A percentile compares a stretch with the other conserved stretches of the same genome.
Evolutionary conservation across 2,113 vertebrate species (phyloP).

Genomic region (Trochalopteron elliotii): DNA sequence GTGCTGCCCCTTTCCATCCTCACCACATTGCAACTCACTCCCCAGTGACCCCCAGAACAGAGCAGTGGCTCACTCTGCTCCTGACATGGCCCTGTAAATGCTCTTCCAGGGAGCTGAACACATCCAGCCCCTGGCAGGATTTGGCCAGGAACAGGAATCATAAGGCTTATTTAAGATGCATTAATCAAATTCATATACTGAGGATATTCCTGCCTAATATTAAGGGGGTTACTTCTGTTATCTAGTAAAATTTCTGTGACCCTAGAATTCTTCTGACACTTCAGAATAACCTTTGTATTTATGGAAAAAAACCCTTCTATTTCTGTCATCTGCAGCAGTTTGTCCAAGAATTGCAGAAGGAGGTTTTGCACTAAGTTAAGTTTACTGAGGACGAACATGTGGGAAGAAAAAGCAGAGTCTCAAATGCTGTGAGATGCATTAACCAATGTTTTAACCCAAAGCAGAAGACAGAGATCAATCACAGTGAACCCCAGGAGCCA

Average conservation of each 20-base stretch:
- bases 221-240: not conserved
- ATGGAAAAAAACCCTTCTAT: not conserved
- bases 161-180: not conserved
- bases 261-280: not conserved
- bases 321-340: not conserved
- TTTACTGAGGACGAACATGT: not conserved
- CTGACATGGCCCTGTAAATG: not conserved
- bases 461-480: not conserved
- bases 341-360: not conserved
- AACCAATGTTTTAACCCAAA: not conserved
- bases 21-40: fast-evolving
- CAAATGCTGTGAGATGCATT: not conserved
- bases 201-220: not conserved
- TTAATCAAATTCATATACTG: not conserved
- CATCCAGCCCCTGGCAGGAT: not conserved
- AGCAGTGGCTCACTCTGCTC: not conserved
- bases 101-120: not conserved
- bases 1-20: not conserved
- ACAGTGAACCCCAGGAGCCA: not conserved
- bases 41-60: fast-evolving
- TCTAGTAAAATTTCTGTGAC: not conserved
- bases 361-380: not conserved
- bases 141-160: not conserved
- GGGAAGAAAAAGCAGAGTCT: not conserved
- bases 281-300: not conserved